Evolutionary conservation across 2,113 vertebrate genomes (phyloP), one percentile per base, ranked within the genome.

Genomic region (Tyrannus savana): DNA sequence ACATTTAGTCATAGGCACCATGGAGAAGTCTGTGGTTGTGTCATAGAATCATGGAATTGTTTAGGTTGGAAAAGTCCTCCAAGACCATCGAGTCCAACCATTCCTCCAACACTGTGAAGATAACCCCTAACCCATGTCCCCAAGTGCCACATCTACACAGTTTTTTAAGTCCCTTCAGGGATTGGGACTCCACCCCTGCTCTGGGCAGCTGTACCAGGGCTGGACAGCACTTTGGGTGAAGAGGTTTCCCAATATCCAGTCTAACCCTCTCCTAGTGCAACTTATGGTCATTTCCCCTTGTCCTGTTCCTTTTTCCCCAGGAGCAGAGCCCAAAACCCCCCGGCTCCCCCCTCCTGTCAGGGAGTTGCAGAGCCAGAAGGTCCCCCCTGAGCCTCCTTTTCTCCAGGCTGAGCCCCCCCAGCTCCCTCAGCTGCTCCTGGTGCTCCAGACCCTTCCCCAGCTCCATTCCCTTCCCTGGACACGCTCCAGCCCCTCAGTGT

Each of bases 11-110:
- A 0, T 44, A 35, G 78, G 75, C 18, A 19, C 8, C 2, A 5
- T 35, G 49, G 33, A 39, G 53, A 44, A n/a, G 27, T 2, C 44
- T 10, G 47, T 13, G n/a, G 35, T 7, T 46, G 55, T 2, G 13
- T 30, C 33, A 24, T 0, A 19, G 66, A 46, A 39, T 10, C 50
- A 4, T 5, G 4, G 67, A 31, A 31, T 7, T 2, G 3, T 2
- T 55, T 15, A 53, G 18, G 5, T 1, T 47, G 82, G 53, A 47
- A 62, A 75, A 86, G 15, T 4, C 39, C 35, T 73, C 27, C 9
- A 16, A 68, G 35, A 8, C 5, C 21, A 19, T 4, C 0, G 0
- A 53, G 18, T 33, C 46, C n/a, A 47, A 24, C 17, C 6, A 5
- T 25, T 16, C 6, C 12, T n/a, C 58, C 80, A 49, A 42, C 60